Percentiles rank a stretch among this genome's conserved stretches.
These are phyloP conservation scores for Sphinx pinastri DNA, from an alignment of 2,888 invertebrate species.

Conservation along the genomic window DNA sequence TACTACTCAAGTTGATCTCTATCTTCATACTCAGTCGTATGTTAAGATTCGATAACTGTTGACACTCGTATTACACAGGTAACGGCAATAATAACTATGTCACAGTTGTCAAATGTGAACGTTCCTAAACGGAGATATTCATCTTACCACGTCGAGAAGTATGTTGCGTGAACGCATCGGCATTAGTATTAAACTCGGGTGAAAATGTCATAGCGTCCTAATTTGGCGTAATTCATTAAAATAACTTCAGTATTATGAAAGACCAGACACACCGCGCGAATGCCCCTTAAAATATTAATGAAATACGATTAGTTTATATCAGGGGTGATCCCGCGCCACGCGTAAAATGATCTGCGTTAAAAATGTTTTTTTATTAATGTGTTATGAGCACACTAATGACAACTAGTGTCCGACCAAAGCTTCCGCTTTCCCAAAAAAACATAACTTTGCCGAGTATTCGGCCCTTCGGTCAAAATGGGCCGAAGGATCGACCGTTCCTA, in stretches of 20 bases:
- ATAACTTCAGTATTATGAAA: slow-evolving; percentile 5
- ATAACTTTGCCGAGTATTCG: too few relatives aligned
- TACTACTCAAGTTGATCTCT: neutral
- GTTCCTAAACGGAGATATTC: slow-evolving; percentile 13
- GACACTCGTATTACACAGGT: slow-evolving; percentile 2
- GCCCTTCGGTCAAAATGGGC: too few relatives aligned
- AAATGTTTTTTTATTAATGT: too few relatives aligned
- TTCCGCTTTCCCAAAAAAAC: too few relatives aligned
- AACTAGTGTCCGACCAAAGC: too few relatives aligned
- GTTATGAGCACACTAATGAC: too few relatives aligned
- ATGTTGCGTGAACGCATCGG: slow-evolving; percentile 21
- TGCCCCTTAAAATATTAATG: neutral
- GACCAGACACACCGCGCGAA: neutral
- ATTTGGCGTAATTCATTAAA: slow-evolving; percentile 19
- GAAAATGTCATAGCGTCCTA: slow-evolving; percentile 20
- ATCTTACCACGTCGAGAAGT: slow-evolving; percentile 16
- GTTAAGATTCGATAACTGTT: neutral
- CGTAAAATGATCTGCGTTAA: too few relatives aligned
- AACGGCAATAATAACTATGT: slow-evolving; percentile 6
- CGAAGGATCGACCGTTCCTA: too few relatives aligned
- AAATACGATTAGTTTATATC: too few relatives aligned
- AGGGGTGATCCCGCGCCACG: too few relatives aligned
- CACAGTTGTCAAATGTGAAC: slow-evolving; percentile 2
- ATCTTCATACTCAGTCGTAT: neutral
- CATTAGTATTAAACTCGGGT: slow-evolving; percentile 15